Conservation (phyloP, 2,797 vertebrate genomes). For the Oreochromis mossambicus region DNA sequence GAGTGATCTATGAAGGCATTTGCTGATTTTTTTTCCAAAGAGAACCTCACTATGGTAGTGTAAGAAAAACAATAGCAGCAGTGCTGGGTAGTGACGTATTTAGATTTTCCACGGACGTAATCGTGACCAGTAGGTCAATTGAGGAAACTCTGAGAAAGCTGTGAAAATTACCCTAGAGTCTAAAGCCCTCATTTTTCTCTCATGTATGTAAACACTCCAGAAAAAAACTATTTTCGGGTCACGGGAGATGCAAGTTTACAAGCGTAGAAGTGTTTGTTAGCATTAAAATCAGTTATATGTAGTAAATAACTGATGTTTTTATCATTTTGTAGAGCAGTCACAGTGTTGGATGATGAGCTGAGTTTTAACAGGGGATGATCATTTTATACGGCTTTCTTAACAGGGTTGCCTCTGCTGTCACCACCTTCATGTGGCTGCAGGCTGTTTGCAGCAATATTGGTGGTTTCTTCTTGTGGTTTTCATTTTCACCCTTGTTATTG, state of each 20-base stretch:
- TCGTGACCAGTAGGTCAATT: slow-evolving; percentile 34
- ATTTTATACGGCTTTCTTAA: not conserved
- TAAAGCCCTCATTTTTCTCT: not conserved
- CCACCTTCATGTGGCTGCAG: not conserved
- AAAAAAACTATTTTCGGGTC: not conserved
- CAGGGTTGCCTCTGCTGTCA: not conserved
- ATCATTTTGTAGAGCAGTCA: not conserved
- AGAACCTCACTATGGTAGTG: not conserved
- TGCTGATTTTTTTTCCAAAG: not conserved
- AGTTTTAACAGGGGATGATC: not conserved
- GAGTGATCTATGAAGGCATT: not conserved
- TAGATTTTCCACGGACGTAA: slow-evolving; percentile 35
- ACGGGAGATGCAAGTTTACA: not conserved
- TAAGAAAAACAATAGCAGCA: not conserved
- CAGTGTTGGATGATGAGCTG: not conserved
- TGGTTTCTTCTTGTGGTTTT: not conserved
- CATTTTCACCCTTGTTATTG: not conserved
- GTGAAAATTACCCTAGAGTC: not conserved
- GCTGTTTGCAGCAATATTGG: not conserved
- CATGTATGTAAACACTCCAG: not conserved
- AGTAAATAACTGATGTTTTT: not conserved
- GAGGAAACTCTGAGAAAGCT: slow-evolving; percentile 8
- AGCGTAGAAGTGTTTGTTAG: not conserved
- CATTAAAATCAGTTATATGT: not conserved
- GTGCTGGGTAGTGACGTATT: slow-evolving; percentile 22